Base-by-base conservation (phyloP, 2,888 invertebrate genomes). In the Phengaris alcon region DNA sequence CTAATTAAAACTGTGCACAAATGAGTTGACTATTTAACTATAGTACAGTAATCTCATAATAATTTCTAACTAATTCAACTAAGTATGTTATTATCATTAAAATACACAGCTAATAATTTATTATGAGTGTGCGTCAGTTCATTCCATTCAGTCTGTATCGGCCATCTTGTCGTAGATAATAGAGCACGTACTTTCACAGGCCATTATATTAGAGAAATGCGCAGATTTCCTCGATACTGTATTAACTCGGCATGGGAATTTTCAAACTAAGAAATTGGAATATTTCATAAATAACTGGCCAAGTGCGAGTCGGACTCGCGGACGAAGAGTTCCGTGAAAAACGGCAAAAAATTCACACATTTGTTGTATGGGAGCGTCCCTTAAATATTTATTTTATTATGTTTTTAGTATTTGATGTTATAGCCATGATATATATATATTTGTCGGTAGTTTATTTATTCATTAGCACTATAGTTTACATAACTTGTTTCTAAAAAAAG, bases 121-220 rank as follows among this genome's bases (percentile, higher is more conserved):
- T 35, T 64, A 64, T 44, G 64, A 64, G 44, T 64, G 64, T 64
- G 64, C 64, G 64, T 64, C 64, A 64, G 35, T 12, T 64, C 64
- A 22, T 64, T 44, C 64, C 64, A 64, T 64, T 64, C 64, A 64
- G 64, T 13, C 64, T 64, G 64, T 64, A 64, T 64, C 64, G 35
- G 64, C 64, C 64, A 64, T 64, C 64, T 64, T 64, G 64, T 35
- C 64, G 22, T 44, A 64, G 64, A 64, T 64, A 64, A 64, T 64
- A 44, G 35, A 69, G n/a, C 69, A 15, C 48, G 69, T 69, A 69
- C 69, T 69, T 69, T 69, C 69, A 48, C 69, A 22, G 15, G n/a
- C 69, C 48, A 69, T 69, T 69, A 69, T 69, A 69, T 69, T 69
- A 48, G 69, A 69, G 69, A 69, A 69, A 69, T 48, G 69, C 15